Base-by-base conservation (phyloP, 2,113 vertebrate species). In the Pelecanus crispus region DNA sequence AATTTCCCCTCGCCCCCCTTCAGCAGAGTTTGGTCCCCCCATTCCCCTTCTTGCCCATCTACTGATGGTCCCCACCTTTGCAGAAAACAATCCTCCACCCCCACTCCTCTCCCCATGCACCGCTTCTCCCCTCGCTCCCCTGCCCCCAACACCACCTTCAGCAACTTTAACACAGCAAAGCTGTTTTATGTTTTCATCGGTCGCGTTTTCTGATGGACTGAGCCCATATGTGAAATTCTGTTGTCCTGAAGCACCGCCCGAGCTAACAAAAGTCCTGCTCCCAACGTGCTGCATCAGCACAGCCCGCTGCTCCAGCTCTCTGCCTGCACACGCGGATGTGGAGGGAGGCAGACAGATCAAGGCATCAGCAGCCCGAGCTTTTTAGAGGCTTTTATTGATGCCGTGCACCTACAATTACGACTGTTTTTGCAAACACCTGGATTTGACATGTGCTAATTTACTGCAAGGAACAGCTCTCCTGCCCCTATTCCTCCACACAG, bases 21-120 rank as follows among this genome's bases (percentile, higher is more conserved):
- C 44, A 36, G 50, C 34, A 13, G 59, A 13, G 34, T 38, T 40
- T 56, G 59, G 8, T 25, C 17, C 7, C 62, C 49, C 11, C 12
- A 1, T 13, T 86, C 47, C 70, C 65, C 49, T 65, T 52, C 26
- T 74, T 49, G 47, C 17, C 58, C 65, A 31, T 1, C 19, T 36
- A 21, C 81, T 68, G 56, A 44, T 6, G 7, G 6, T 28, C 56
- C 70, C 81, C 75, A 80, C 15, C 52, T 42, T 14, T 24, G 62
- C 77, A 82, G 81, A 31, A 32, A 22, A n/a, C 17, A 21, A 7
- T 1, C 68, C 49, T 42, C 61, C 26, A 2, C 13, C 31, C 19
- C 50, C 78, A 42, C 0, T 0, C 25, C 45, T 44, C 42, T 62
- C 45, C n/a, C 53, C 50, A 4, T 0, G 0, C 20, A 4, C 5